Percentiles rank a stretch among this genome's conserved stretches.
phyloP scores from a whole-genome alignment of 2,888 invertebrate genomes.

The Heliconius ismenius region DNA sequence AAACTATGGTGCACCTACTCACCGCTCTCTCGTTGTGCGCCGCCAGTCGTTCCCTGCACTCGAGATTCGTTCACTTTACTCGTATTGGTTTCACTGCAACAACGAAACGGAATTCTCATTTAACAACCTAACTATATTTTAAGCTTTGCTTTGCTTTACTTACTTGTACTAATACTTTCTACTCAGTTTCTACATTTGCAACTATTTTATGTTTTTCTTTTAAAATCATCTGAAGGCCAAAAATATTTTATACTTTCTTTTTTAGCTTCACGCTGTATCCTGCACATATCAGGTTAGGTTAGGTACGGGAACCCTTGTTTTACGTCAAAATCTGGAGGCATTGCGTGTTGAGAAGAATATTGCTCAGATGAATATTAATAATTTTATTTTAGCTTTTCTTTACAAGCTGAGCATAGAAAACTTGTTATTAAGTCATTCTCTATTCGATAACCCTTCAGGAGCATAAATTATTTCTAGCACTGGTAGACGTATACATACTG shows the following conservation, averaged over 20 bases:
- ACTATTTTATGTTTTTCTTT: background rate
- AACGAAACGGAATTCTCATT: constrained; percentile 47
- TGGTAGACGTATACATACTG: too few species aligned
- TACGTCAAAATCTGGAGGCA: too few species aligned
- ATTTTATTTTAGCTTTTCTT: too few species aligned
- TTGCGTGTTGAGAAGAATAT: too few species aligned
- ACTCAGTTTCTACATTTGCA: background rate
- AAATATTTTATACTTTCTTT: background rate
- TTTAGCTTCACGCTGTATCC: background rate
- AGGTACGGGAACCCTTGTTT: background rate
- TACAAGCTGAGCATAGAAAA: too few species aligned
- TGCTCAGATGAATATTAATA: too few species aligned
- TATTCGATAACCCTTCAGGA: too few species aligned
- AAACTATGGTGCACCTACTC: constrained; percentile 49
- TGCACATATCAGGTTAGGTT: background rate
- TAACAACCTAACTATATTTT: constrained; percentile 5
- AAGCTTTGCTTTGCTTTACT: background rate
- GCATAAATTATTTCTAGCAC: too few species aligned
- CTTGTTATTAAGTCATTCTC: too few species aligned
- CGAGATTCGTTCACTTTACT: constrained; percentile 79
- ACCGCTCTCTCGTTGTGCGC: constrained; percentile 77
- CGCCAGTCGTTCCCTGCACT: constrained; percentile 75
- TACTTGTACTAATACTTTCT: background rate
- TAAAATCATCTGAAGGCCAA: too few species aligned
- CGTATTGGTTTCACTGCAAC: constrained; percentile 79